Evolutionary conservation across 2,797 vertebrate species (phyloP).

Genomic region (Phataginus tetradactyla): DNA sequence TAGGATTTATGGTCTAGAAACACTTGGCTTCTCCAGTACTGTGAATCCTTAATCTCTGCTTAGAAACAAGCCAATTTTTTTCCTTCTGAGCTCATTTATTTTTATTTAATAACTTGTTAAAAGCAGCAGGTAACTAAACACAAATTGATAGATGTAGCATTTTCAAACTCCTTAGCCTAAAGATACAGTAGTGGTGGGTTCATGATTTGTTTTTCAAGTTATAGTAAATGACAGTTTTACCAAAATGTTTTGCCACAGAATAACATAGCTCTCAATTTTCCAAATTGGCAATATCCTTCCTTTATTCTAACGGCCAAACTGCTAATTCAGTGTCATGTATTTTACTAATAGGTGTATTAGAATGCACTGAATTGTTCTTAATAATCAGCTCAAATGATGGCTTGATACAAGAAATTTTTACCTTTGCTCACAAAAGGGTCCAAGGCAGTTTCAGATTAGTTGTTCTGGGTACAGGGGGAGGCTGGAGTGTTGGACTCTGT

Average conservation of each 20-base stretch:
- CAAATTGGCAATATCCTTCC: background rate
- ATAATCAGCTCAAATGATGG: background rate
- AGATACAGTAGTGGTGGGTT: background rate
- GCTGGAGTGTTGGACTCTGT: background rate
- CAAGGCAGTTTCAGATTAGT: background rate
- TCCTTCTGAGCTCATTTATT: background rate
- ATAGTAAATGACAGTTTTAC: background rate
- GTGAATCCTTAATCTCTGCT: background rate
- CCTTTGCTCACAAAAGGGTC: background rate
- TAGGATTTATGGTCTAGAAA: background rate
- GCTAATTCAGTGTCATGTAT: background rate
- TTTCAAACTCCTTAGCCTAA: background rate
- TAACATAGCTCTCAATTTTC: background rate
- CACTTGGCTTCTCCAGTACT: background rate
- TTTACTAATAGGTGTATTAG: background rate
- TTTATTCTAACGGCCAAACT: background rate
- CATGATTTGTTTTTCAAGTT: background rate
- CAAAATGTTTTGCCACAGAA: background rate
- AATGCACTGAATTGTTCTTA: background rate
- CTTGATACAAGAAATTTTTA: background rate
- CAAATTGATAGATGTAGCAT: background rate
- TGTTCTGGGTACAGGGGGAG: background rate
- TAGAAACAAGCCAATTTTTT: background rate
- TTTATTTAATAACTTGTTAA: conserved; percentile 36
- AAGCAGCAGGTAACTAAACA: background rate